Conservation (phyloP, 2,113 vertebrate species). For the Aix galericulata region DNA sequence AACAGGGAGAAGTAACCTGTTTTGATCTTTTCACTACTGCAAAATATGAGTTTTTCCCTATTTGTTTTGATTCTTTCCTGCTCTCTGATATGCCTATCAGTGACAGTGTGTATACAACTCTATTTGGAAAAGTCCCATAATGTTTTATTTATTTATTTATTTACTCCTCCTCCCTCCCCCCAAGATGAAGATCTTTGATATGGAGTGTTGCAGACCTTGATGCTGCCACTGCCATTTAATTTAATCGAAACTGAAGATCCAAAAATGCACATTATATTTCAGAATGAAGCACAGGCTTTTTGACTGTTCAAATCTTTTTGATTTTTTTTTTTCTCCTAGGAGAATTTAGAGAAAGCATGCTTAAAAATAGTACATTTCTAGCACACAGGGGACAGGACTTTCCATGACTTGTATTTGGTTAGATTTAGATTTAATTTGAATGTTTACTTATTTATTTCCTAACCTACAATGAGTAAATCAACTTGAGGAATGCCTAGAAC, state of each 20-base stretch:
- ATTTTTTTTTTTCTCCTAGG: background rate
- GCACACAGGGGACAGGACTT: background rate
- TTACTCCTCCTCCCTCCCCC: too few relatives aligned
- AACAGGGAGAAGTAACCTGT: conserved; percentile 41
- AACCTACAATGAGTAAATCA: background rate
- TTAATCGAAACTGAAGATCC: background rate
- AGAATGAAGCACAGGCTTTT: background rate
- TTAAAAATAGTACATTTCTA: background rate
- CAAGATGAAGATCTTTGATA: background rate
- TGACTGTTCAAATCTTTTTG: background rate
- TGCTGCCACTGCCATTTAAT: background rate
- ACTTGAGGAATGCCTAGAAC: background rate
- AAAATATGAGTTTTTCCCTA: background rate
- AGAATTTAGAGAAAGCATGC: background rate
- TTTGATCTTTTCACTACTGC: conserved; percentile 35
- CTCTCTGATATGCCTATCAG: conserved; percentile 36
- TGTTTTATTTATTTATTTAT: background rate
- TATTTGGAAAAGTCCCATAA: background rate
- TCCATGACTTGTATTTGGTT: background rate
- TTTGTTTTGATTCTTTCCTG: background rate
- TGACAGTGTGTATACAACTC: conserved; percentile 1
- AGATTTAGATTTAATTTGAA: background rate
- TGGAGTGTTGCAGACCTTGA: background rate
- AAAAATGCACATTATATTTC: background rate
- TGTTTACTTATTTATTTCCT: background rate